These are phyloP conservation scores for Mola mola DNA, from an alignment of 2,113 vertebrate genomes.

Conservation along the genomic window DNA sequence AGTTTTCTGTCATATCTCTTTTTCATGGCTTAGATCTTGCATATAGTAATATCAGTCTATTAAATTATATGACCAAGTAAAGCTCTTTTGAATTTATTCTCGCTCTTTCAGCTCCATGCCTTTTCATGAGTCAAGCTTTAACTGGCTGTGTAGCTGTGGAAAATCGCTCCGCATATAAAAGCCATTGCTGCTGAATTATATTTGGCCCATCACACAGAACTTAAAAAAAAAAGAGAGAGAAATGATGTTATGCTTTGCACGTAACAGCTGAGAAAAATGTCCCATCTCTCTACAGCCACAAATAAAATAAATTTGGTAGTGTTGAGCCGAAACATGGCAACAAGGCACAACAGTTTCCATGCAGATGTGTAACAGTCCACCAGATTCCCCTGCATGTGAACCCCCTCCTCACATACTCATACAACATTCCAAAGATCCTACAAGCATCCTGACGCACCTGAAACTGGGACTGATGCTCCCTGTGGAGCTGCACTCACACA, in stretches of 20 bases:
- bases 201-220: slow-evolving; percentile 1
- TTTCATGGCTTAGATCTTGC: too few relatives aligned
- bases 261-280: too few relatives aligned
- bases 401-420: not conserved
- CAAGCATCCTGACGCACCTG: slow-evolving; percentile 20
- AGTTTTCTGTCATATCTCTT: not conserved
- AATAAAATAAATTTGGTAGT: too few relatives aligned
- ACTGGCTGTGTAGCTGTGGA: not conserved
- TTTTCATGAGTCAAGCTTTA: not conserved
- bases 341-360: too few relatives aligned
- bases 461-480: slow-evolving; percentile 35
- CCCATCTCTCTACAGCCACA: too few relatives aligned
- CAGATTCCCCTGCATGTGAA: not conserved
- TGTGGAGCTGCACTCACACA: slow-evolving; percentile 7
- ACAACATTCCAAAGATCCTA: slow-evolving; percentile 2
- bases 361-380: not conserved
- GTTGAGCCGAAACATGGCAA: too few relatives aligned
- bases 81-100: not conserved
- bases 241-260: too few relatives aligned
- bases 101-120: not conserved
- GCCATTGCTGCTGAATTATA: not conserved
- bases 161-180: slow-evolving; percentile 3
- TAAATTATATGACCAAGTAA: not conserved
- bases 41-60: too few relatives aligned
- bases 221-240: not conserved